phyloP scores from a whole-genome alignment of 2,888 invertebrate species.

The Seira ritae region DNA sequence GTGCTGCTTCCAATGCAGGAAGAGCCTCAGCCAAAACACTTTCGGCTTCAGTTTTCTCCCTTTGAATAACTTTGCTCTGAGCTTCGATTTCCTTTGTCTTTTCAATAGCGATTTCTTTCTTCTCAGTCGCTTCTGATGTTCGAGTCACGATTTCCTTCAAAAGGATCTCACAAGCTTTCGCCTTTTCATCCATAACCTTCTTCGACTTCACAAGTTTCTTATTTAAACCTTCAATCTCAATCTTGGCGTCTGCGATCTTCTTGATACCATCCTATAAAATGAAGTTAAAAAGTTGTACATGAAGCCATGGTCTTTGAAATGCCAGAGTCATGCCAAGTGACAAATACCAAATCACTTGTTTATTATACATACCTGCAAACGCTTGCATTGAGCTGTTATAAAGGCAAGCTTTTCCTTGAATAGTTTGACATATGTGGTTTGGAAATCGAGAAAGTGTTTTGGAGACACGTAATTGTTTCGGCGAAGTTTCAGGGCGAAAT shows the following conservation, averaged over 20 bases:
- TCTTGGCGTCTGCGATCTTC: conserved; percentile 92
- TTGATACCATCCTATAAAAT: conserved; percentile 83
- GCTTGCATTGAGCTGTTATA: conserved; percentile 81
- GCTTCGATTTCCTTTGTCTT: conserved; percentile 90
- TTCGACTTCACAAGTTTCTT: conserved; percentile 88
- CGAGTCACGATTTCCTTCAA: conserved; percentile 83
- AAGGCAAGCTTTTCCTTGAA: conserved; percentile 82
- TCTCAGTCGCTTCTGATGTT: conserved; percentile 81
- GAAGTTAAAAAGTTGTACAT: too few relatives aligned
- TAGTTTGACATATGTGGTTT: conserved; percentile 86
- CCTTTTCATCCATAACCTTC: conserved; percentile 87
- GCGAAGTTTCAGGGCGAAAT: conserved; percentile 85
- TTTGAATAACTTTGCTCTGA: conserved; percentile 85
- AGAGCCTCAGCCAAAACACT: conserved; percentile 87
- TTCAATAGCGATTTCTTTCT: conserved; percentile 86
- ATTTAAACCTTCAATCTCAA: conserved; percentile 87
- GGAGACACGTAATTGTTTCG: conserved; percentile 93
- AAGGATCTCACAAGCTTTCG: conserved; percentile 87
- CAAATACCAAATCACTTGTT: too few relatives aligned
- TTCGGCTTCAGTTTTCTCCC: conserved; percentile 91
- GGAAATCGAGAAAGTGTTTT: conserved; percentile 92
- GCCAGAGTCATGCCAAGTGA: too few relatives aligned
- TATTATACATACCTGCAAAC: too few relatives aligned
- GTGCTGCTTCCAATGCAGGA: conserved; percentile 89
- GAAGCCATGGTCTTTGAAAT: too few relatives aligned